Conservation (phyloP, 2,113 vertebrate genomes). For the Mesitornis unicolor region DNA sequence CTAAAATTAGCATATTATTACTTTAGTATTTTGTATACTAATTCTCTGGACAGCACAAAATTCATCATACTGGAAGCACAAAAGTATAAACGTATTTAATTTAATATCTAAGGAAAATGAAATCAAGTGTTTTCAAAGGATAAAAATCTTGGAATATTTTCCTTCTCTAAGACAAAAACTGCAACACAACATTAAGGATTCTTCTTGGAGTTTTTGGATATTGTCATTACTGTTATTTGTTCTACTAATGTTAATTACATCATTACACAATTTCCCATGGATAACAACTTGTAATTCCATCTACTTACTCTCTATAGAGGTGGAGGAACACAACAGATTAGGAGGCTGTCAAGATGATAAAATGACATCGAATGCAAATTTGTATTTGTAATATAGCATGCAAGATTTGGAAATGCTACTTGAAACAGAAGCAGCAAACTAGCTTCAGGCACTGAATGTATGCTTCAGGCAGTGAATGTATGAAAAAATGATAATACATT, state of each 20-base stretch:
- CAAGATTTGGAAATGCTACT: slow-evolving; percentile 38
- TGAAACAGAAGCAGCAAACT: slow-evolving; percentile 36
- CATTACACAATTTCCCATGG: slow-evolving; percentile 51
- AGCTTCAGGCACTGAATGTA: slow-evolving; percentile 6
- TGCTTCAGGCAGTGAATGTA: not conserved
- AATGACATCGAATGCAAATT: slow-evolving; percentile 37
- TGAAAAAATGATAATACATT: not conserved
- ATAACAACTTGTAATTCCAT: slow-evolving; percentile 54
- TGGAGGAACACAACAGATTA: slow-evolving; percentile 40
- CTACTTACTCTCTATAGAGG: slow-evolving; percentile 44
- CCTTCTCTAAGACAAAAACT: not conserved
- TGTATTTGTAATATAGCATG: slow-evolving; percentile 20
- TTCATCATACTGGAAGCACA: not conserved
- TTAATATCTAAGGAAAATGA: not conserved
- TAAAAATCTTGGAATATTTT: not conserved
- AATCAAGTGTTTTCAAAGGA: not conserved
- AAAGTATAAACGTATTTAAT: not conserved
- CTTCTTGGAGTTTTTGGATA: not conserved
- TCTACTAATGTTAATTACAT: slow-evolving; percentile 39
- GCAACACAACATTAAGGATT: not conserved
- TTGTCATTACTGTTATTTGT: not conserved
- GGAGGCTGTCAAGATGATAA: slow-evolving; percentile 48
- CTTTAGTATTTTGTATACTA: not conserved
- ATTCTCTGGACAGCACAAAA: not conserved
- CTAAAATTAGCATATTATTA: not conserved